phyloP scores from a whole-genome alignment of 2,113 vertebrate genomes.

The Zeus faber region DNA sequence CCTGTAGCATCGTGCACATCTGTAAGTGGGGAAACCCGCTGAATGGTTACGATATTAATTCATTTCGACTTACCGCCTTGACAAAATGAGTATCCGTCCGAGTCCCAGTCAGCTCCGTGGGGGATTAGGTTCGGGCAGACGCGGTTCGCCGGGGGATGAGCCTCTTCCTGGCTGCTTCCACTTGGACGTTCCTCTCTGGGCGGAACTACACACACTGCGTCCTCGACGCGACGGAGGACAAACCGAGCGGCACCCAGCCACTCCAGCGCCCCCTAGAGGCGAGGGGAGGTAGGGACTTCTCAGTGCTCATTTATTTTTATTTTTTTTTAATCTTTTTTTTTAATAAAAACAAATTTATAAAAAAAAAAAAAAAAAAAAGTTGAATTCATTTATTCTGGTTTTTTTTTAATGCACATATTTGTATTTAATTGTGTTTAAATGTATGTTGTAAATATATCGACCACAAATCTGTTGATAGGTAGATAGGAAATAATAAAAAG shows the following conservation, averaged over 20 bases:
- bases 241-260: conserved; percentile 35
- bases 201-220: conserved; percentile 66
- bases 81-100: conserved; percentile 20
- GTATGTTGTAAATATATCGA: too few relatives aligned
- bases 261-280: conserved; percentile 22
- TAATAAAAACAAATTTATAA: too few relatives aligned
- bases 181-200: conserved; percentile 59
- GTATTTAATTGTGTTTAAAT: too few relatives aligned
- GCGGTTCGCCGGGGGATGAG: conserved; percentile 32
- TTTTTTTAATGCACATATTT: too few relatives aligned
- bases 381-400: too few relatives aligned
- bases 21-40: conserved; percentile 32
- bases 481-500: too few relatives aligned
- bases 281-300: too few relatives aligned
- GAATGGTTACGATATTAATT: neutral
- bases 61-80: conserved; percentile 50
- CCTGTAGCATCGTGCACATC: conserved; percentile 62
- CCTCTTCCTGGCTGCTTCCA: conserved; percentile 46
- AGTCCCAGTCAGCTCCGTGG: conserved; percentile 12
- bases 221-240: conserved; percentile 42
- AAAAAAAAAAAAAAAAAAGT: too few relatives aligned
- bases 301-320: too few relatives aligned
- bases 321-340: too few relatives aligned
- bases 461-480: too few relatives aligned
- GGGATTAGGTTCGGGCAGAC: neutral